Conservation (phyloP, 1,140 invertebrate species). For the Drosophila mojavensis region DNA sequence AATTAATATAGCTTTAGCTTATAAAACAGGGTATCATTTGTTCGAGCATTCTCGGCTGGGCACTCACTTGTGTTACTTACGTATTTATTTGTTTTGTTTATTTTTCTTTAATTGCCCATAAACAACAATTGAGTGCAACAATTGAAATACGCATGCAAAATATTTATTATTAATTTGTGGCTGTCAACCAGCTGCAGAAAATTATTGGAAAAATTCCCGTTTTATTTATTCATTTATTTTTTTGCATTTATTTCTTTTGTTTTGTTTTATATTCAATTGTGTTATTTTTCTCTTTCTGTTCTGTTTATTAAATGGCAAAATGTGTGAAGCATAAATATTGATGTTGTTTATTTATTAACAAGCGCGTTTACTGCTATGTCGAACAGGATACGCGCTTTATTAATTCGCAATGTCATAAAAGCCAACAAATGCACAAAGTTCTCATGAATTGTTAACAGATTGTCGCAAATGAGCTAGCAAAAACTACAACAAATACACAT, state of each 20-base stretch:
- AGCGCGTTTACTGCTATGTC: constrained; percentile 27
- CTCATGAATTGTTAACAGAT: constrained; percentile 34
- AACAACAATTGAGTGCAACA: constrained; percentile 39
- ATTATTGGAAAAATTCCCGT: neutral
- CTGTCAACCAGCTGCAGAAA: constrained; percentile 10
- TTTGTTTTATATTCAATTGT: constrained; percentile 7
- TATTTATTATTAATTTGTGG: constrained; percentile 42
- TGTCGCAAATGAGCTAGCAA: constrained; percentile 17
- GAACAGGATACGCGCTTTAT: constrained; percentile 41
- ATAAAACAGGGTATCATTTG: neutral
- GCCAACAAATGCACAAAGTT: constrained; percentile 8
- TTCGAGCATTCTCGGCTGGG: neutral
- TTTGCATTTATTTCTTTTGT: neutral
- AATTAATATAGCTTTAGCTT: no score
- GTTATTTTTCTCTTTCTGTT: constrained; percentile 29
- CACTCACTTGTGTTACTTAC: neutral
- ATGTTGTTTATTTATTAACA: constrained; percentile 66
- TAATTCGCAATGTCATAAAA: constrained; percentile 34
- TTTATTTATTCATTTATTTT: no score
- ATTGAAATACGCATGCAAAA: constrained; percentile 30
- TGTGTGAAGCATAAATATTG: constrained; percentile 62
- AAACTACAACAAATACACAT: neutral
- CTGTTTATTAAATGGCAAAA: constrained; percentile 55
- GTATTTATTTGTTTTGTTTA: constrained; percentile 4
- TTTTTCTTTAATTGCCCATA: constrained; percentile 20